Percentiles rank a stretch among this genome's conserved stretches.
phyloP scores from a whole-genome alignment of 2,113 vertebrate genomes.

The Gnathonemus echidnorhynchus region DNA sequence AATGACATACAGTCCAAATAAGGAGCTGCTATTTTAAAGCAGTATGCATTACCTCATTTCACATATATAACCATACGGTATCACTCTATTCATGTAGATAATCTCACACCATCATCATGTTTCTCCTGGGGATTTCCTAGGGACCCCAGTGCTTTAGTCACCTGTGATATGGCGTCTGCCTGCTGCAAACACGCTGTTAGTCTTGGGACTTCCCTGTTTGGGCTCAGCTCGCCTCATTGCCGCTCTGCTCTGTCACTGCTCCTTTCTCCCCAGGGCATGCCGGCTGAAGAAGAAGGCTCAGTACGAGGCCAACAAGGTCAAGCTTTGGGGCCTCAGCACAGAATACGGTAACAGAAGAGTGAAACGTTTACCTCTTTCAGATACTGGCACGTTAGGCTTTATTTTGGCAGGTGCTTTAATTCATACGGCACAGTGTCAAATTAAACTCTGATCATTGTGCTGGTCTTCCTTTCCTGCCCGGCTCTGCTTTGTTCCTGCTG shows the following conservation, averaged over 20 bases:
- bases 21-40: too few species aligned
- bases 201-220: neutral
- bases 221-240: neutral
- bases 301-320: conserved; percentile 82
- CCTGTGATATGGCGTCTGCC: neutral
- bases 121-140: neutral
- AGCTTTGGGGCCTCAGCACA: conserved; percentile 79
- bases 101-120: neutral
- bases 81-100: neutral
- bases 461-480: neutral
- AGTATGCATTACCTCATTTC: neutral
- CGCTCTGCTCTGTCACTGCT: neutral
- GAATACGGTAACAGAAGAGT: conserved; percentile 66
- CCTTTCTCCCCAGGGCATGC: conserved; percentile 72
- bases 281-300: conserved; percentile 89
- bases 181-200: neutral
- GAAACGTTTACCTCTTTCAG: neutral
- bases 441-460: neutral
- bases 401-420: neutral
- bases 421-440: neutral
- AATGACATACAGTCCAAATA: neutral
- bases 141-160: neutral
- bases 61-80: neutral
- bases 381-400: neutral
- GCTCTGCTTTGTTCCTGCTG: neutral